phyloP scores from a whole-genome alignment of 2,113 vertebrate species.

The Penelope pileata region DNA sequence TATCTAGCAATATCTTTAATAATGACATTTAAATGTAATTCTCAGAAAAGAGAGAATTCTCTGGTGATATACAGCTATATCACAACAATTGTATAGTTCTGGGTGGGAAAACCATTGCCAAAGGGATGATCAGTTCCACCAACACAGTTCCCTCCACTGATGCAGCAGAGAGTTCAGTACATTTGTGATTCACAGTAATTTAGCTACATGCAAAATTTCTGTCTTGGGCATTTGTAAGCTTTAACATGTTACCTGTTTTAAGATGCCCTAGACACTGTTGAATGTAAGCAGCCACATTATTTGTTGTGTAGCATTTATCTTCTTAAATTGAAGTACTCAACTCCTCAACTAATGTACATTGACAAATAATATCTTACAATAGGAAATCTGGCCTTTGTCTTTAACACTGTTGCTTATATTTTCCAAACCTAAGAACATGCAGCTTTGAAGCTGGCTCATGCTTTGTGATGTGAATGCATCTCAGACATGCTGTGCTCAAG shows the following conservation, averaged over 20 bases:
- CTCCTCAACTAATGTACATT: neutral
- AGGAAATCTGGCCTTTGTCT: neutral
- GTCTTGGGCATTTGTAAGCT: neutral
- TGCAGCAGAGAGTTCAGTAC: neutral
- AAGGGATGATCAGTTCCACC: neutral
- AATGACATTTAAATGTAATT: neutral
- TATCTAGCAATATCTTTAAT: neutral
- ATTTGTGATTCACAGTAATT: neutral
- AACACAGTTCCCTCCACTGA: neutral
- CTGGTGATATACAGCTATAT: neutral
- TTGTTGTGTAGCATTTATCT: neutral
- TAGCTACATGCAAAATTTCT: neutral
- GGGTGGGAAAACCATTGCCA: neutral
- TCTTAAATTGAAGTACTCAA: neutral
- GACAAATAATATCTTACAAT: neutral
- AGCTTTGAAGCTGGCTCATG: neutral
- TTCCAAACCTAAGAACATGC: neutral
- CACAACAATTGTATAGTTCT: neutral
- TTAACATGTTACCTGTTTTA: neutral
- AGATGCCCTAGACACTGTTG: neutral
- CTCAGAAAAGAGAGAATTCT: neutral
- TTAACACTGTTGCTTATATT: neutral
- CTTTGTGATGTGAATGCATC: neutral
- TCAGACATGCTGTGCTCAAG: neutral
- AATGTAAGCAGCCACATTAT: neutral